A percentile compares a stretch with the other conserved stretches of the same genome.
phyloP scores from a whole-genome alignment of 2,113 vertebrate species.

The Otis tarda region DNA sequence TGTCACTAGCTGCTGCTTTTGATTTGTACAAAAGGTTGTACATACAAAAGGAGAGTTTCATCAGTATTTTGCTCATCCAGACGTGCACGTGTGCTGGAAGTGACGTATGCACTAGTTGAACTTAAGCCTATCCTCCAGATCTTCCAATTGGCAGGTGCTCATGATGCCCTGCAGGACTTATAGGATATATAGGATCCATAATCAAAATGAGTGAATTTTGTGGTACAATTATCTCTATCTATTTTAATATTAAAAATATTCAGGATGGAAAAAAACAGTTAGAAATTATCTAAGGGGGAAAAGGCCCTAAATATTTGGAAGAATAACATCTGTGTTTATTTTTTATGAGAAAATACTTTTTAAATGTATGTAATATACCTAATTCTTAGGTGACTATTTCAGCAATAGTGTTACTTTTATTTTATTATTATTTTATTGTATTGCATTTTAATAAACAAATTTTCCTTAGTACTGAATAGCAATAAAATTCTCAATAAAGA shows the following conservation, averaged over 20 bases:
- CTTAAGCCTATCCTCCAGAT: not conserved
- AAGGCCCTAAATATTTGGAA: not conserved
- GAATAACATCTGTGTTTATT: not conserved
- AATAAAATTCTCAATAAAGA: not conserved
- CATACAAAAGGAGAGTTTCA: not conserved
- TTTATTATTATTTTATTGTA: not conserved
- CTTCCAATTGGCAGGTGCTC: not conserved
- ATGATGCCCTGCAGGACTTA: not conserved
- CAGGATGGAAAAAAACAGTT: not conserved
- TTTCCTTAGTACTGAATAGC: not conserved
- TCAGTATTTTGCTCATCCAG: not conserved
- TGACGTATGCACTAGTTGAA: not conserved
- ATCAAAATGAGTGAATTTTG: not conserved
- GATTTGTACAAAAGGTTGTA: not conserved
- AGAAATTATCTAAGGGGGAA: not conserved
- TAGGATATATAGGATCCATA: not conserved
- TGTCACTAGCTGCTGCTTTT: not conserved
- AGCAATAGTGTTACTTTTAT: not conserved
- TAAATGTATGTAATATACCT: not conserved
- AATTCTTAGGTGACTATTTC: not conserved
- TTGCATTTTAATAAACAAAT: not conserved
- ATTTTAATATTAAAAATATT: not conserved
- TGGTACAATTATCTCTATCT: not conserved
- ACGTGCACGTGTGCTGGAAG: not conserved
- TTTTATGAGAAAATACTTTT: not conserved